A percentile compares a stretch with the other conserved stretches of the same genome.
Conservation (phyloP, 2,113 vertebrate species). For the Camelus bactrianus region DNA sequence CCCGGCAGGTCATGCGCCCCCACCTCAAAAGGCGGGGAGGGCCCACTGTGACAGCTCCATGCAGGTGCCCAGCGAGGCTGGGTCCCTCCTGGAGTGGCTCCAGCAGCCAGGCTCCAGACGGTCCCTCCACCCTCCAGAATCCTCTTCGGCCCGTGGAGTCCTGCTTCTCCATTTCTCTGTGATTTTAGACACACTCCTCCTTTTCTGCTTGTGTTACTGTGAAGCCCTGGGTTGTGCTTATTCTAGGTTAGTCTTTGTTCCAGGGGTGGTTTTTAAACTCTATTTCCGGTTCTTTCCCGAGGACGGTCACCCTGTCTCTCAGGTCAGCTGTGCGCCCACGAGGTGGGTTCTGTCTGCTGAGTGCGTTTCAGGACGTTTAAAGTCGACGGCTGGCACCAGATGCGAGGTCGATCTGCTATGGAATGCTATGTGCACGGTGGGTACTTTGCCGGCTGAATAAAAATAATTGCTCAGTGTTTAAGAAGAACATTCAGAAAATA, state of each 20-base stretch:
- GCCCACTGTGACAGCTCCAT: fast-evolving
- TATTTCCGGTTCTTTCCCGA: neutral
- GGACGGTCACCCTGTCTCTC: neutral
- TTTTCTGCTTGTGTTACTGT: neutral
- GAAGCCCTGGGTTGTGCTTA: fast-evolving
- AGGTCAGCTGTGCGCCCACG: neutral
- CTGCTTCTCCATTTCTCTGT: fast-evolving
- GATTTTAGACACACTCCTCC: too few species aligned
- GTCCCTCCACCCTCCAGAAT: neutral
- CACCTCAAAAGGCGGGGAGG: fast-evolving
- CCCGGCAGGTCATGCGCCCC: fast-evolving
- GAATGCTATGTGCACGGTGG: too few species aligned
- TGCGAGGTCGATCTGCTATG: too few species aligned
- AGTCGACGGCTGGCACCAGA: too few species aligned
- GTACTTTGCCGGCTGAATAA: too few species aligned
- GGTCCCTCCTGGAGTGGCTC: neutral
- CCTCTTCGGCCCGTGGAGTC: too few species aligned
- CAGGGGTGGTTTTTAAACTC: too few species aligned
- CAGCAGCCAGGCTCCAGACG: fast-evolving
- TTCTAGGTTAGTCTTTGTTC: too few species aligned
- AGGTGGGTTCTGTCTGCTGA: neutral
- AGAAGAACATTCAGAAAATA: too few species aligned
- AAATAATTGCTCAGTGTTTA: too few species aligned
- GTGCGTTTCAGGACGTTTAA: neutral
- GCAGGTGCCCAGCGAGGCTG: fast-evolving